Conservation (phyloP, 64 coral and sea anemone genomes). For the Actinia tenebrosa region DNA sequence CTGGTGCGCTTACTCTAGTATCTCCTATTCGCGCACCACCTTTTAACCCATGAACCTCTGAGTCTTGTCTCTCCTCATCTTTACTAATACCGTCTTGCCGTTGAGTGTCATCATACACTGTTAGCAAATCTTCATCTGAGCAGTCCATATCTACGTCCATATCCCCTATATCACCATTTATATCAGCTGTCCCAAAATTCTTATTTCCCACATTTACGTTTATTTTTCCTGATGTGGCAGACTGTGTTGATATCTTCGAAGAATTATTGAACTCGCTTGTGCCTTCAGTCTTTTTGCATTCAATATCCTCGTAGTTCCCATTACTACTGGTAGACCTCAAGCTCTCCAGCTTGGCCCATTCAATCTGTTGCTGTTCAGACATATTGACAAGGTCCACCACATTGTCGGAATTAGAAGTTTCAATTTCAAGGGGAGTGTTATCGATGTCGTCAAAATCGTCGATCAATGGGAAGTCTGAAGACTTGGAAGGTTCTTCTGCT, state of each 20-base stretch:
- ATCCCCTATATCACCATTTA: not conserved
- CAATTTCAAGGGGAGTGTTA: not conserved
- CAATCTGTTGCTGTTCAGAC: constrained; percentile 43
- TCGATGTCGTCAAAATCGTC: constrained; percentile 19
- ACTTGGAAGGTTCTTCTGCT: not conserved
- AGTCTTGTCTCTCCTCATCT: not conserved
- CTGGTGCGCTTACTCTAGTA: not conserved
- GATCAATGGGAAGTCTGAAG: not conserved
- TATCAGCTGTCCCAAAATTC: not conserved
- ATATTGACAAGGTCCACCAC: not conserved
- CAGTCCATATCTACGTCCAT: constrained; percentile 17
- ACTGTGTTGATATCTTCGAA: not conserved
- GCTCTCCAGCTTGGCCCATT: constrained; percentile 54
- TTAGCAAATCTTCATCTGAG: constrained; percentile 12
- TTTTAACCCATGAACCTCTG: not conserved
- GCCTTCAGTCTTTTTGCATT: not conserved
- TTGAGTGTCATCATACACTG: not conserved
- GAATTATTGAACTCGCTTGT: not conserved
- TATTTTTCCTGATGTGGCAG: not conserved
- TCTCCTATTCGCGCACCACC: not conserved
- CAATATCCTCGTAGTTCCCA: not conserved
- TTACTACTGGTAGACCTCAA: not conserved
- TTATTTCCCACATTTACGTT: not conserved
- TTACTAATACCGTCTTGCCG: not conserved
- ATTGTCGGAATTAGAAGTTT: not conserved